Percentiles rank a stretch among this genome's conserved stretches.
phyloP scores from a whole-genome alignment of 2,888 invertebrate species.

The Agrenia bidenticulata region DNA sequence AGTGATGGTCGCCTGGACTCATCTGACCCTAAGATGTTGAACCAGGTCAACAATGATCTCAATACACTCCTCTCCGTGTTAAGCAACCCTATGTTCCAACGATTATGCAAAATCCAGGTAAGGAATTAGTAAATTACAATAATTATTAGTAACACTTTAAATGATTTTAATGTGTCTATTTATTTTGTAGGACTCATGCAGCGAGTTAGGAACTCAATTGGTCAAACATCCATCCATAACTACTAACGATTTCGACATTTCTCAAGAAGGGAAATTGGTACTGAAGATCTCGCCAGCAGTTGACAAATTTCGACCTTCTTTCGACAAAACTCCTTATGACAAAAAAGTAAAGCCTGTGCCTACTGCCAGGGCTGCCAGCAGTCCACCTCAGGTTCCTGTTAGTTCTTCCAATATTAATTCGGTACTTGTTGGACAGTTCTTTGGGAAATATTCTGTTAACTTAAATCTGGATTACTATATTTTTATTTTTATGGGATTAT shows the following conservation, averaged over 20 bases:
- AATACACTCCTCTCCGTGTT: constrained; percentile 75
- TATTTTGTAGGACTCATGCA: constrained; percentile 74
- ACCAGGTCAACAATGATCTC: constrained; percentile 73
- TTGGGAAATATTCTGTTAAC: too few relatives aligned
- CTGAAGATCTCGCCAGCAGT: constrained; percentile 63
- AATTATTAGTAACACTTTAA: too few relatives aligned
- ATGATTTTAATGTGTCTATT: neutral
- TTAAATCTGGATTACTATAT: too few relatives aligned
- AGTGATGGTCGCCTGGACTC: constrained; percentile 37
- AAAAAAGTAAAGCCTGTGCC: constrained; percentile 19
- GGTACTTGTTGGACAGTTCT: too few relatives aligned
- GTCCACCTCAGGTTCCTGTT: neutral
- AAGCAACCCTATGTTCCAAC: constrained; percentile 87
- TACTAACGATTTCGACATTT: constrained; percentile 90
- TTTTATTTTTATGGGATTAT: constrained; percentile 5
- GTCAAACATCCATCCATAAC: constrained; percentile 88
- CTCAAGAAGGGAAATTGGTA: constrained; percentile 73
- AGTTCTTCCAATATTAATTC: neutral
- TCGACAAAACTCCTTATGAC: constrained; percentile 46
- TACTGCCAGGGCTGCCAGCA: constrained; percentile 20
- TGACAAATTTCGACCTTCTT: constrained; percentile 47
- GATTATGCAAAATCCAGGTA: constrained; percentile 75
- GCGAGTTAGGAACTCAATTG: constrained; percentile 81
- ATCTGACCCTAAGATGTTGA: constrained; percentile 73
- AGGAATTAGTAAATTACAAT: too few relatives aligned